A percentile compares a stretch with the other conserved stretches of the same genome.
phyloP scores from a whole-genome alignment of 2,888 invertebrate species.

The Rhagophthalmus giganteus region DNA sequence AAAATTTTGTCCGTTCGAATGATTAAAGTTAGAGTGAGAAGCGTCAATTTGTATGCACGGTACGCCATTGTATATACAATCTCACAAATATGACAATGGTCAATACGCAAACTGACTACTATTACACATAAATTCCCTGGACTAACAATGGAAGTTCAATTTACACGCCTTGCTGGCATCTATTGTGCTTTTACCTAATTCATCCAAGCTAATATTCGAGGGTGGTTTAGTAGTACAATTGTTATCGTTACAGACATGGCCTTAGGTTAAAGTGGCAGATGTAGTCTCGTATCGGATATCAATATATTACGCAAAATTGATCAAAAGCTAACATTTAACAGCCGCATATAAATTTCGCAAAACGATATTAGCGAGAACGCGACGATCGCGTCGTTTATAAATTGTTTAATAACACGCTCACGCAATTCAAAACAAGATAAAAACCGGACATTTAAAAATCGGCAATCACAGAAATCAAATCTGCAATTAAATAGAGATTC shows the following conservation, averaged over 20 bases:
- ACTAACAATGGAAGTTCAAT: constrained; percentile 45
- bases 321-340: not conserved
- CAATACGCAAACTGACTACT: constrained; percentile 28
- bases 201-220: constrained; percentile 44
- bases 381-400: no score
- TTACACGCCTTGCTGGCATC: constrained; percentile 49
- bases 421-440: no score
- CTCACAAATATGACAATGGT: constrained; percentile 27
- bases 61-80: constrained; percentile 16
- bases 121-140: constrained; percentile 42
- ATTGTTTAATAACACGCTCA: not conserved
- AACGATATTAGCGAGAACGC: no score
- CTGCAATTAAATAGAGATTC: constrained; percentile 5
- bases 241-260: constrained; percentile 21
- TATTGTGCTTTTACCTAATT: constrained; percentile 45
- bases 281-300: constrained; percentile 7
- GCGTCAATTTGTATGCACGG: constrained; percentile 16
- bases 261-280: constrained; percentile 24
- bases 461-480: no score
- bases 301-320: not conserved
- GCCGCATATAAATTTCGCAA: constrained; percentile 5
- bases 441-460: no score
- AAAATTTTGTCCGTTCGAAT: no score
- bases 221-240: constrained; percentile 31
- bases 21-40: constrained; percentile 13